Evolutionary conservation across 2,113 vertebrate genomes (phyloP).

Genomic region (Psephotus haematonotus): DNA sequence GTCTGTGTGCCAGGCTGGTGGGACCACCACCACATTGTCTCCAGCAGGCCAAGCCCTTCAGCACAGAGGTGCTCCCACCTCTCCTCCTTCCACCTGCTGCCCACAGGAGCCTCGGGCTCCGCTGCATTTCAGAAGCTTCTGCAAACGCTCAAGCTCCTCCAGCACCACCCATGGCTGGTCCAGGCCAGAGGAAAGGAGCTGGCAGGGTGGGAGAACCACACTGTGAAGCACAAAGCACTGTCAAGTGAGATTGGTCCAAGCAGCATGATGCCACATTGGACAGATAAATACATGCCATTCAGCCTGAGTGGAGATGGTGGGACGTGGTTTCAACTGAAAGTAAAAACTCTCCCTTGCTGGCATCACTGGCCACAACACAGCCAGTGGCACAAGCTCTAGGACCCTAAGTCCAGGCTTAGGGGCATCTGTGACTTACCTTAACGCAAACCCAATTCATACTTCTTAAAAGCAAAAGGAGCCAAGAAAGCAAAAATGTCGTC

Average conservation of each 20-base stretch:
- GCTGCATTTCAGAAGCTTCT: neutral
- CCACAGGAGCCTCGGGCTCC: neutral
- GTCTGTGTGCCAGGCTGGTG: neutral
- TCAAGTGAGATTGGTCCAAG: fast-evolving
- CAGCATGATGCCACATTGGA: neutral
- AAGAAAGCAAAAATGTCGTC: fast-evolving
- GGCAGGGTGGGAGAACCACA: neutral
- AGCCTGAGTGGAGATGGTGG: neutral
- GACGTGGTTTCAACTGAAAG: neutral
- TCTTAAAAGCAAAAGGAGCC: neutral
- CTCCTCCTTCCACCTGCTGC: neutral
- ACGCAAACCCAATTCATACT: neutral
- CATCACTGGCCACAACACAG: neutral
- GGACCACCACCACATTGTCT: neutral
- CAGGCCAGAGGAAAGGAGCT: neutral
- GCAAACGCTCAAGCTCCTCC: neutral
- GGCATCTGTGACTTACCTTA: neutral
- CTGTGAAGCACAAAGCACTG: neutral
- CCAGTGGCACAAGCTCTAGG: neutral
- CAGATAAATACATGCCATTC: neutral
- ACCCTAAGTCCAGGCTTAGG: neutral
- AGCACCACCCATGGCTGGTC: neutral
- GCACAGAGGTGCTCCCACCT: neutral
- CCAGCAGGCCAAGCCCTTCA: neutral
- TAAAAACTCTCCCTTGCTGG: neutral